Base-by-base conservation (phyloP, 2,888 invertebrate genomes). In the Apodemia hepburni region DNA sequence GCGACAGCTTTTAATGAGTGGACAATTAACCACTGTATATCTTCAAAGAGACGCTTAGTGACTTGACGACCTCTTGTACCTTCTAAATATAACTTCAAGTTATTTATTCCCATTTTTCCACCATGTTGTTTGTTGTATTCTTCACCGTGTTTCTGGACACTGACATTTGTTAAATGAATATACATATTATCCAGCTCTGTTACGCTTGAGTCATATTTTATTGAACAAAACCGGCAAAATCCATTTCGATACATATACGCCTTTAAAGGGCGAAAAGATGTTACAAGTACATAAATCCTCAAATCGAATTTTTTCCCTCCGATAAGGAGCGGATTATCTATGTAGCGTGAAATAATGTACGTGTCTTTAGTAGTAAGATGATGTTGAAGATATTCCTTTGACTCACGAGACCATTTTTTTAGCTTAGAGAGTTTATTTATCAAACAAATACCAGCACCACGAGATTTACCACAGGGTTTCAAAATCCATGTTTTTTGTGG, bases 401-500 rank as follows among this genome's bases (percentile, higher is more conserved):
- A 95, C 85, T 97, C 97, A 29, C 97, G 93, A 0, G 97, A 97
- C 96, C 97, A 97, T 80, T 96, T 95, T 79, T 98, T 98, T 65
- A 98, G 87, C 87, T 98, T 98, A 3, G 98, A 98, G 66, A 98
- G 89, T 90, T 98, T 98, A 82, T 98, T 98, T 73, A 99, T 98
- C 63, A 98, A 92, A 82, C 98, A 98, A 77, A 99, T 98, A 49
- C 98, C 98, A n/a, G 96, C 95, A 1, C 97, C 97, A 81, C 97
- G 97, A 0, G 98, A 98, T 87, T 98, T 97, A 35, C 98, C 98
- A 80, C 98, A 98, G 0, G 98, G 98, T 81, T 99, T 98, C 96
- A 98, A 97, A 69, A 99, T 99, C 98, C 98, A 99, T 0, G 98
- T 98, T 73, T 97, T 97, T 78, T 97, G 96, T 0, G 98, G 98